phyloP scores from a whole-genome alignment of 2,113 vertebrate genomes.

The Corythoichthys intestinalis region DNA sequence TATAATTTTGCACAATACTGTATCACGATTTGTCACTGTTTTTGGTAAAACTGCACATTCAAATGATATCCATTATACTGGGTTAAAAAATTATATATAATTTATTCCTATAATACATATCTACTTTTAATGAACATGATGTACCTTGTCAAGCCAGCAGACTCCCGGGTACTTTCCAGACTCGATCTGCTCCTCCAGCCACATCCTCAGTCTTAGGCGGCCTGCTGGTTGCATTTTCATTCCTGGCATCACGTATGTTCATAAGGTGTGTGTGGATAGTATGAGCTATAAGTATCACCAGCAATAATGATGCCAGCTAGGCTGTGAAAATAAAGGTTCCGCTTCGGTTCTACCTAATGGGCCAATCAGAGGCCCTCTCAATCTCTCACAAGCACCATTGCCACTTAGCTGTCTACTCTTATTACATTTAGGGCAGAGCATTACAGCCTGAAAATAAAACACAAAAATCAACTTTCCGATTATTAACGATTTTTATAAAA shows the following conservation, averaged over 20 bases:
- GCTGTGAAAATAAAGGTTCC: constrained; percentile 31
- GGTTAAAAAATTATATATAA: neutral
- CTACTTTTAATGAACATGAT: neutral
- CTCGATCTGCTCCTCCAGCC: constrained; percentile 77
- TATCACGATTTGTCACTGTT: neutral
- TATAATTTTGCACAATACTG: neutral
- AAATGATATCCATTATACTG: neutral
- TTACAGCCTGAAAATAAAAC: neutral
- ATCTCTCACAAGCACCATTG: constrained; percentile 14
- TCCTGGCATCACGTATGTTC: constrained; percentile 12
- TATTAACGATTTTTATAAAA: neutral
- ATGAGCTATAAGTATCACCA: constrained; percentile 4
- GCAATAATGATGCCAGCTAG: constrained; percentile 10
- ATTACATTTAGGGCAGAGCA: constrained; percentile 37
- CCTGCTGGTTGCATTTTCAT: constrained; percentile 65
- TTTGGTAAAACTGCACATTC: neutral
- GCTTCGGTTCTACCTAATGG: constrained; percentile 37
- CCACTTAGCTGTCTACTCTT: constrained; percentile 21
- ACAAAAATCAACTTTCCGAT: neutral
- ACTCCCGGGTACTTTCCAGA: constrained; percentile 75
- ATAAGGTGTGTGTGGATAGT: neutral
- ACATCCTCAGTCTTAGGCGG: constrained; percentile 70
- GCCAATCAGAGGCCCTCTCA: constrained; percentile 1
- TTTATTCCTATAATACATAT: too few relatives aligned
- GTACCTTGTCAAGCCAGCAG: constrained; percentile 74